Conservation (phyloP, 2,797 vertebrate genomes). For the Cuculus canorus region DNA sequence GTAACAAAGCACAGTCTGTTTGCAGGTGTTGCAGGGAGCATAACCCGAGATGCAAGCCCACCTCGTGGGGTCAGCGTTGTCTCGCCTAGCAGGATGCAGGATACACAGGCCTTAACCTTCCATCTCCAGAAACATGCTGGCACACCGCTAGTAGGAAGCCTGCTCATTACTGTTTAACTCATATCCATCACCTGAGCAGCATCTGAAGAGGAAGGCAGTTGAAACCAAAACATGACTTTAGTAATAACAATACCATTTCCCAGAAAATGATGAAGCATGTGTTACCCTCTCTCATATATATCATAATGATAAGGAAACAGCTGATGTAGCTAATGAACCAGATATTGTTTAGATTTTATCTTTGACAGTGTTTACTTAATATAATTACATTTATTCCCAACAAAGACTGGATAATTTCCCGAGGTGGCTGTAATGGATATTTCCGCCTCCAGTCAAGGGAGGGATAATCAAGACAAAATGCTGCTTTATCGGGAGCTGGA, state of each 20-base stretch:
- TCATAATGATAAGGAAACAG: background rate
- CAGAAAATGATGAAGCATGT: background rate
- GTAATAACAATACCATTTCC: background rate
- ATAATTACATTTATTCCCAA: conserved; percentile 1
- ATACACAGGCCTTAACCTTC: background rate
- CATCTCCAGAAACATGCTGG: accelerated
- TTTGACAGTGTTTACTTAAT: conserved; percentile 14
- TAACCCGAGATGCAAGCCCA: background rate
- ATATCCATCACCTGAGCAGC: background rate
- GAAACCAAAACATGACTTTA: background rate
- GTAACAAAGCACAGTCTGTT: accelerated
- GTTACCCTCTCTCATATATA: background rate
- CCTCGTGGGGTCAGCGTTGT: background rate
- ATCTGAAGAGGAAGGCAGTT: background rate
- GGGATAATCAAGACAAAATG: background rate
- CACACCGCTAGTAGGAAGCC: background rate
- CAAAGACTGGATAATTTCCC: conserved; percentile 14
- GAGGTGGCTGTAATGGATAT: background rate
- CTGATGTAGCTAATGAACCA: conserved; percentile 24
- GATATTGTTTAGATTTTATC: conserved; percentile 6
- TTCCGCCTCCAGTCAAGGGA: background rate
- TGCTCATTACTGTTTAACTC: background rate
- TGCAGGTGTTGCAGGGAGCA: background rate
- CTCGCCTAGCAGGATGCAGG: background rate
- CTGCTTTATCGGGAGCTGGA: background rate